A percentile compares a stretch with the other conserved stretches of the same genome.
Evolutionary conservation across 2,113 vertebrate species (phyloP).

Genomic region (Actenoides lindsayi): DNA sequence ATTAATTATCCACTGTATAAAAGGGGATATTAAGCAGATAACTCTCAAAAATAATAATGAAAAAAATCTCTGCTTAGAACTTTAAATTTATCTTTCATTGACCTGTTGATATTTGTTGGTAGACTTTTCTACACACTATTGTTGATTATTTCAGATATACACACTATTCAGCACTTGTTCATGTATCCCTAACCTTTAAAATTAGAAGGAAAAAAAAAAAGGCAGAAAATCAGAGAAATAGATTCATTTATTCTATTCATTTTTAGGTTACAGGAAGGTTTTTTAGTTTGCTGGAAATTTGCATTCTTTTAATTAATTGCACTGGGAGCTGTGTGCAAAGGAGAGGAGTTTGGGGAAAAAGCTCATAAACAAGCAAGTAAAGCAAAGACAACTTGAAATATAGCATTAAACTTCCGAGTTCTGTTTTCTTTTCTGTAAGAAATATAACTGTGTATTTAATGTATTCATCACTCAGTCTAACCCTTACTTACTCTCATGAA

Average conservation of each 20-base stretch:
- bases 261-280: neutral
- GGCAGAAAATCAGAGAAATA: neutral
- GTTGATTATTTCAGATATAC: neutral
- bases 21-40: neutral
- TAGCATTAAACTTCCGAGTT: neutral
- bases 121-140: neutral
- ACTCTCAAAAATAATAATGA: neutral
- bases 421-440: neutral
- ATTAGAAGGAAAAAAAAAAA: neutral
- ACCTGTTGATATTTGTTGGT: neutral
- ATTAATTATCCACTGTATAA: neutral
- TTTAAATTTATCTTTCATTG: neutral
- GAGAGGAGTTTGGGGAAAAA: neutral
- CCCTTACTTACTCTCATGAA: neutral
- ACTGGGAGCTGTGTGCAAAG: neutral
- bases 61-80: neutral
- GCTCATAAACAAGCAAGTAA: slow-evolving; percentile 8
- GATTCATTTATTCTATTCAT: neutral
- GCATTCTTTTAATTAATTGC: slow-evolving; percentile 48
- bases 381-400: neutral
- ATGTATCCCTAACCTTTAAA: neutral
- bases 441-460: neutral
- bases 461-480: neutral
- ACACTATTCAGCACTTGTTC: neutral
- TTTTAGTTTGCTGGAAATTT: slow-evolving; percentile 9